Conservation (phyloP, 2,888 invertebrate species). For the Philereme vetulata region DNA sequence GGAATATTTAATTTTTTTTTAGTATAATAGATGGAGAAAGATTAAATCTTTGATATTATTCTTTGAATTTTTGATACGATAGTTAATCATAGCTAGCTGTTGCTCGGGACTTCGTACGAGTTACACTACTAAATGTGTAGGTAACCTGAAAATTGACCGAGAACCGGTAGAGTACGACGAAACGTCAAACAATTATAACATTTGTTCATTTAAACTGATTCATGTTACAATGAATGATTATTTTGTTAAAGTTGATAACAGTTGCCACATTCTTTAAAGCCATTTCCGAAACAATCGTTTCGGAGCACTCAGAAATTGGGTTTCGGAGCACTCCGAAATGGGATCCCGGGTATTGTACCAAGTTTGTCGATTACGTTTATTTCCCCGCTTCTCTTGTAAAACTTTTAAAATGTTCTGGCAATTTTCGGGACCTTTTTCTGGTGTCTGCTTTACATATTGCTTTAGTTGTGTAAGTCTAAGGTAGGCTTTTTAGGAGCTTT, state of each 20-base stretch:
- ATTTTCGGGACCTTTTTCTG: slow-evolving; percentile 23
- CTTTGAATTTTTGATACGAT: too few relatives aligned
- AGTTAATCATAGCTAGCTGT: too few relatives aligned
- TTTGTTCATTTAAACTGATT: too few relatives aligned
- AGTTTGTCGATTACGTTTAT: slow-evolving; percentile 24
- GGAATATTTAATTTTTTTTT: too few relatives aligned
- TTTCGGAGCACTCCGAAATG: slow-evolving; percentile 12
- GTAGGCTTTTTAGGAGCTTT: slow-evolving; percentile 11
- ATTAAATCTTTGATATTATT: too few relatives aligned
- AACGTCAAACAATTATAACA: too few relatives aligned
- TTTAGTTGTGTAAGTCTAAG: slow-evolving; percentile 14
- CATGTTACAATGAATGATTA: neutral
- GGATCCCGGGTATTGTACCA: slow-evolving; percentile 18
- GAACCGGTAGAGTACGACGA: too few relatives aligned
- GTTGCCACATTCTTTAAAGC: slow-evolving; percentile 2
- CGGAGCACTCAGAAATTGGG: slow-evolving; percentile 12
- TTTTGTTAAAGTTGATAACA: slow-evolving; percentile 1
- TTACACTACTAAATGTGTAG: too few relatives aligned
- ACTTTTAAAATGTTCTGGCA: slow-evolving; percentile 22
- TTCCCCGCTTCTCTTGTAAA: slow-evolving; percentile 22
- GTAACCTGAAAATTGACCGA: too few relatives aligned
- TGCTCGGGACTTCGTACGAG: too few relatives aligned
- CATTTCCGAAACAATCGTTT: slow-evolving; percentile 10
- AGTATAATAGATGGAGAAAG: too few relatives aligned
- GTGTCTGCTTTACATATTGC: slow-evolving; percentile 25